These are phyloP conservation scores for Gerris buenoi DNA, from an alignment of 1,140 invertebrate genomes.

Conservation along the genomic window DNA sequence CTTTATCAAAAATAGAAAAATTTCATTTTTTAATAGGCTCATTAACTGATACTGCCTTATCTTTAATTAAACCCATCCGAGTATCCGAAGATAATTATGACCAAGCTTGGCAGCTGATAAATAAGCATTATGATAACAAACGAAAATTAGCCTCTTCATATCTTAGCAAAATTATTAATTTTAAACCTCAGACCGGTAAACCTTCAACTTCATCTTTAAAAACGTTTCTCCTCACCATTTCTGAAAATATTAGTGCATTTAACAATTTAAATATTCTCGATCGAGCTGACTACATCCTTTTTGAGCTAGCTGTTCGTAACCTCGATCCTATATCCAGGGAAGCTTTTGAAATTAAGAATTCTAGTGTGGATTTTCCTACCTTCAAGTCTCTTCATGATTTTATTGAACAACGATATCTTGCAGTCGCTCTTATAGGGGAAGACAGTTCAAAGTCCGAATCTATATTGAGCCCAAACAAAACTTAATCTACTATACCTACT, in stretches of 20 bases:
- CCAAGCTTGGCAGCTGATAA: not conserved
- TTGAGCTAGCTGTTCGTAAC: not conserved
- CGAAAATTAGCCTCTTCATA: not conserved
- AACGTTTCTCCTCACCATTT: not conserved
- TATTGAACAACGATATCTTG: not conserved
- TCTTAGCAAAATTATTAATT: not conserved
- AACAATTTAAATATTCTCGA: not conserved
- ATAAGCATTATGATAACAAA: conserved; percentile 1
- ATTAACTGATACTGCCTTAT: not conserved
- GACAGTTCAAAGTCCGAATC: not conserved
- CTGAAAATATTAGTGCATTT: not conserved
- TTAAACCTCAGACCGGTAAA: not conserved
- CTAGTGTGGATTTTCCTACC: not conserved
- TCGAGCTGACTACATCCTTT: not conserved
- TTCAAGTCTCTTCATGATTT: not conserved
- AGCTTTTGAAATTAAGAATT: not conserved
- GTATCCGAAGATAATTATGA: not conserved
- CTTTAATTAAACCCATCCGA: not conserved
- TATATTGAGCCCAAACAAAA: not conserved
- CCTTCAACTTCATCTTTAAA: not conserved
- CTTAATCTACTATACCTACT: not conserved
- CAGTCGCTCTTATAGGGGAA: not conserved
- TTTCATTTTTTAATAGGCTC: not conserved
- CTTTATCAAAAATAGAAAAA: not conserved
- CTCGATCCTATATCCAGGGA: not conserved